Conservation (phyloP, 2,797 vertebrate genomes). For the Todus mexicanus region DNA sequence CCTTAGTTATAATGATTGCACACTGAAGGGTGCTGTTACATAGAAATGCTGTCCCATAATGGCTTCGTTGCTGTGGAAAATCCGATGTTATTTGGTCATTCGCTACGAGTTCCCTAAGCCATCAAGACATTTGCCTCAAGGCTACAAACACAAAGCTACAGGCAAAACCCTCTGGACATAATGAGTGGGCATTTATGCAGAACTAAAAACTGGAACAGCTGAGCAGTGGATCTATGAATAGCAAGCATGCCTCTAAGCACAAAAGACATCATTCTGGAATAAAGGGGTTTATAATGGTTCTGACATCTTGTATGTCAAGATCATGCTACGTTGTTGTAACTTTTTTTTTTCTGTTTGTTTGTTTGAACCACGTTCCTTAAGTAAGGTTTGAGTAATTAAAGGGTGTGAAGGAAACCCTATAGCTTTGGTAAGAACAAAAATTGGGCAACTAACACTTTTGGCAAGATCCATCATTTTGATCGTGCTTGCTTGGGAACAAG, state of each 20-base stretch:
- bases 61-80: conserved; percentile 77
- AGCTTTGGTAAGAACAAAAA: background rate
- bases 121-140: conserved; percentile 78
- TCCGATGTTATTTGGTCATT: conserved; percentile 76
- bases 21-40: conserved; percentile 73
- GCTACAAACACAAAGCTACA: conserved; percentile 76
- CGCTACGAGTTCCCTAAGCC: conserved; percentile 70
- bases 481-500: background rate
- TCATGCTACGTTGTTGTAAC: conserved; percentile 64
- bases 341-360: conserved; percentile 60
- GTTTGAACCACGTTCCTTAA: conserved; percentile 48
- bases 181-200: conserved; percentile 78
- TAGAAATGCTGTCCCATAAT: conserved; percentile 74
- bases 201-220: conserved; percentile 79
- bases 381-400: conserved; percentile 57
- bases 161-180: conserved; percentile 77
- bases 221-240: conserved; percentile 75
- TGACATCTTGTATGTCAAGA: conserved; percentile 75
- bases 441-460: background rate
- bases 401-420: background rate
- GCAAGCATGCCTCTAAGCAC: conserved; percentile 72
- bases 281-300: conserved; percentile 69
- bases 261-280: conserved; percentile 68
- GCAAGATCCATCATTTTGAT: conserved; percentile 47
- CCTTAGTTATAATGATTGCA: conserved; percentile 71